Conservation (phyloP, 2,113 vertebrate species). For the Phocoena phocoena region DNA sequence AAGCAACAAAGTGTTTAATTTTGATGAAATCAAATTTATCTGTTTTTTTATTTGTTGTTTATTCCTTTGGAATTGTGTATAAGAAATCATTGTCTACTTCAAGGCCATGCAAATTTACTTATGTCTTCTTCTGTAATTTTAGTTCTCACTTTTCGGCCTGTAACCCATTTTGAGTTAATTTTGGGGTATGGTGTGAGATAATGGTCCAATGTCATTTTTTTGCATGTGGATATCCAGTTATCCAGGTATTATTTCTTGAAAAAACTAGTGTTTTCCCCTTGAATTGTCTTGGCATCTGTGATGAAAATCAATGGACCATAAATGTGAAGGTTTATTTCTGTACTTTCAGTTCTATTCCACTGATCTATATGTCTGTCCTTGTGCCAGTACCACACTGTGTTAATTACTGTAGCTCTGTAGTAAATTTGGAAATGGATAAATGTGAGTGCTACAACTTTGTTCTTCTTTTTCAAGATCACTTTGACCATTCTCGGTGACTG, state of each 20-base stretch:
- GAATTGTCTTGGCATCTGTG: background rate
- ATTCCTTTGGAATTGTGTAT: background rate
- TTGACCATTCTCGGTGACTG: background rate
- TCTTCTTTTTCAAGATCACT: background rate
- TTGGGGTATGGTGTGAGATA: background rate
- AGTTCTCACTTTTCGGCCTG: background rate
- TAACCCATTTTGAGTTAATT: background rate
- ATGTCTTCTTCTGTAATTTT: background rate
- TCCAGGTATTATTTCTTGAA: background rate
- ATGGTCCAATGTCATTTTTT: background rate
- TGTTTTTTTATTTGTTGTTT: background rate
- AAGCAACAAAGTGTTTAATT: background rate
- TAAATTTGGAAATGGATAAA: background rate
- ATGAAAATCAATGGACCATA: background rate
- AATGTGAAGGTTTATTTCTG: background rate
- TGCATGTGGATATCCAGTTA: background rate
- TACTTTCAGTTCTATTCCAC: background rate
- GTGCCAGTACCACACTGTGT: background rate
- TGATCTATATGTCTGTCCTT: background rate
- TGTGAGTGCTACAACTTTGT: background rate
- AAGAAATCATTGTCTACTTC: background rate
- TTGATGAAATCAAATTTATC: background rate
- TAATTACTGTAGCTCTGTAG: background rate
- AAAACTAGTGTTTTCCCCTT: background rate
- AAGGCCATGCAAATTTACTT: background rate